These are phyloP conservation scores for Nemopilema nomurai DNA, from an alignment of 30 jellyfish, hydroid and myxozoan species.

Conservation along the genomic window DNA sequence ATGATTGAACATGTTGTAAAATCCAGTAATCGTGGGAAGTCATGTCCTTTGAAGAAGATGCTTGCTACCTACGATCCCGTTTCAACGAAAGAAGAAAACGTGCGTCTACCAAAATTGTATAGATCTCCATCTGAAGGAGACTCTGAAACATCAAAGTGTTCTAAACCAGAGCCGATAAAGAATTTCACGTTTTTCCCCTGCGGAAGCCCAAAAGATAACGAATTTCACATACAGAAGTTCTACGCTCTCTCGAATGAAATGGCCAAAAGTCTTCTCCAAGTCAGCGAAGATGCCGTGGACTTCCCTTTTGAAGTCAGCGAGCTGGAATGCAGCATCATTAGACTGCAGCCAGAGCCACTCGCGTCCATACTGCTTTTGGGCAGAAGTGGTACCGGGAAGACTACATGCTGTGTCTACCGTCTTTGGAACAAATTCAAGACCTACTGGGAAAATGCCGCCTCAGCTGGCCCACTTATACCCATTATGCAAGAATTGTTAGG, in stretches of 20 bases:
- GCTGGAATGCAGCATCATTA: slow-evolving; percentile 64
- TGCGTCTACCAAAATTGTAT: slow-evolving; percentile 25
- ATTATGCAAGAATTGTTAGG: slow-evolving; percentile 14
- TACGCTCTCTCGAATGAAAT: slow-evolving; percentile 71
- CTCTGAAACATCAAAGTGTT: not conserved
- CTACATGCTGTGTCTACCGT: slow-evolving; percentile 90
- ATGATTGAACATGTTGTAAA: slow-evolving; percentile 48
- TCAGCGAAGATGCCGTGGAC: slow-evolving; percentile 33
- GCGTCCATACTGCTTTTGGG: slow-evolving; percentile 84
- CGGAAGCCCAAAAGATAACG: slow-evolving; percentile 82
- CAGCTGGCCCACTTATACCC: slow-evolving; percentile 80
- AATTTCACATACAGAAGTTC: slow-evolving; percentile 67
- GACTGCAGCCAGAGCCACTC: slow-evolving; percentile 43
- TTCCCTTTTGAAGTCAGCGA: slow-evolving; percentile 88
- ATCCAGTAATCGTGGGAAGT: slow-evolving; percentile 76
- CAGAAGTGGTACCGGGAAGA: slow-evolving; percentile 96
- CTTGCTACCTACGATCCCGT: slow-evolving; percentile 20
- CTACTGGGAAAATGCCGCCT: slow-evolving; percentile 78
- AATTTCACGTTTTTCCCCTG: slow-evolving; percentile 58
- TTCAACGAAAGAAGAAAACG: not conserved
- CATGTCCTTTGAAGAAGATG: slow-evolving; percentile 46
- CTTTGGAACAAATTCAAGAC: slow-evolving; percentile 77
- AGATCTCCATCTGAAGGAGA: not conserved
- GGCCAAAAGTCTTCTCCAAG: slow-evolving; percentile 58
- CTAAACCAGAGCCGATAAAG: not conserved